A percentile compares a stretch with the other conserved stretches of the same genome.
Evolutionary conservation across 1,140 invertebrate species (phyloP).

Genomic region (Pseudomyrmex dendroicus): DNA sequence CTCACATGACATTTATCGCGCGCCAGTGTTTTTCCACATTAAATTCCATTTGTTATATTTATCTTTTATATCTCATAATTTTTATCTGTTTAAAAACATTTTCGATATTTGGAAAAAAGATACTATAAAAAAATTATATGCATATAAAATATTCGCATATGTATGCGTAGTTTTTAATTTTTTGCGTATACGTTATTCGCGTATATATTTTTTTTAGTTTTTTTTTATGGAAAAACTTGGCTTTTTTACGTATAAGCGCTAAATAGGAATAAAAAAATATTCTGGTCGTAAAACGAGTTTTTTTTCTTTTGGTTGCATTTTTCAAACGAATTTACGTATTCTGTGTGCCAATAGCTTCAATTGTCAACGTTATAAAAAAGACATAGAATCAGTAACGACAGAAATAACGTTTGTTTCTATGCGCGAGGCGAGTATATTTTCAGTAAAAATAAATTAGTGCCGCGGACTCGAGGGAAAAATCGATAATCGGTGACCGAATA

Average conservation of each 20-base stretch:
- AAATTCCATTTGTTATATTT: not conserved
- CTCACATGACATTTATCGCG: not conserved
- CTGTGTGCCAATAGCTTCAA: not conserved
- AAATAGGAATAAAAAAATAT: not conserved
- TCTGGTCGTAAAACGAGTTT: not conserved
- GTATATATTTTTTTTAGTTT: too few relatives aligned
- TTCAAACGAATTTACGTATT: constrained; percentile 3
- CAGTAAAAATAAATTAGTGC: constrained; percentile 48
- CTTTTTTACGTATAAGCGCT: too few relatives aligned
- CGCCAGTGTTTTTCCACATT: not conserved
- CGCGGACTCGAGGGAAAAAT: constrained; percentile 14
- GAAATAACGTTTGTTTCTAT: constrained; percentile 43
- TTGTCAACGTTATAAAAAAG: constrained; percentile 9
- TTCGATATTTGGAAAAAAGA: too few relatives aligned
- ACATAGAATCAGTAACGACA: not conserved
- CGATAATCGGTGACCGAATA: constrained; percentile 32
- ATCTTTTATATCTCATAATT: not conserved
- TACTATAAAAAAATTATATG: too few relatives aligned
- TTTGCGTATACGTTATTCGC: too few relatives aligned
- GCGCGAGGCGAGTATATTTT: constrained; percentile 16
- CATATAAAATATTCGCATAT: too few relatives aligned
- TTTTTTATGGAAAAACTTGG: too few relatives aligned
- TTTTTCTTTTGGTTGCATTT: not conserved
- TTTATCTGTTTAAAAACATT: not conserved
- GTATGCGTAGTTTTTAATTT: too few relatives aligned